These are phyloP conservation scores for Saturnia japonica DNA, from an alignment of 2,888 invertebrate genomes.

Conservation along the genomic window DNA sequence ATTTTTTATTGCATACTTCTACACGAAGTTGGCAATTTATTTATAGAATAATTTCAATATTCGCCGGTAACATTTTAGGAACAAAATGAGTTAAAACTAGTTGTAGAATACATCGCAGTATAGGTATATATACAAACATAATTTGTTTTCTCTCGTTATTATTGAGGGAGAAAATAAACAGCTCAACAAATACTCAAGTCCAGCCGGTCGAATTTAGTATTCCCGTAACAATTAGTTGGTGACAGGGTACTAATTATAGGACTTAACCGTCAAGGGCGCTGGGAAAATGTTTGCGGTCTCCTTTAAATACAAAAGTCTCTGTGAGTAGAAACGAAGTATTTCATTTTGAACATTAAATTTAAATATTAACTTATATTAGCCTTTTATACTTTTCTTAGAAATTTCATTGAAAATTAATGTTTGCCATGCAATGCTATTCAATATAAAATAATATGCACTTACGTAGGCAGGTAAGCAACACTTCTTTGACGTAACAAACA, in stretches of 20 bases:
- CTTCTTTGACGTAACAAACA: no score
- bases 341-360: background rate
- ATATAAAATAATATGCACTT: no score
- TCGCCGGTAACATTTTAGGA: background rate
- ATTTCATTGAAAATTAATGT: no score
- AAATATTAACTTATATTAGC: background rate
- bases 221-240: constrained; percentile 20
- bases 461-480: no score
- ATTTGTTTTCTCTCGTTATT: background rate
- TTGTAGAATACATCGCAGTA: background rate
- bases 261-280: constrained; percentile 13
- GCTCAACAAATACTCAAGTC: constrained; percentile 1
- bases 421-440: no score
- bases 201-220: constrained; percentile 16
- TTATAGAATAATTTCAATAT: background rate
- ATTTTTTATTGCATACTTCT: no score
- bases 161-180: background rate
- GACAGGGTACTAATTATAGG: constrained; percentile 22
- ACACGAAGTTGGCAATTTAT: no score
- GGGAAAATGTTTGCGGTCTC: constrained; percentile 14
- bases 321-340: background rate
- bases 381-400: no score
- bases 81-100: background rate
- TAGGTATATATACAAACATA: background rate
- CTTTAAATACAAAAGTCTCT: constrained; percentile 10